Percentiles rank a stretch among this genome's conserved stretches.
Conservation (phyloP, 2,797 vertebrate genomes). For the Sebastes ruberrimus region DNA sequence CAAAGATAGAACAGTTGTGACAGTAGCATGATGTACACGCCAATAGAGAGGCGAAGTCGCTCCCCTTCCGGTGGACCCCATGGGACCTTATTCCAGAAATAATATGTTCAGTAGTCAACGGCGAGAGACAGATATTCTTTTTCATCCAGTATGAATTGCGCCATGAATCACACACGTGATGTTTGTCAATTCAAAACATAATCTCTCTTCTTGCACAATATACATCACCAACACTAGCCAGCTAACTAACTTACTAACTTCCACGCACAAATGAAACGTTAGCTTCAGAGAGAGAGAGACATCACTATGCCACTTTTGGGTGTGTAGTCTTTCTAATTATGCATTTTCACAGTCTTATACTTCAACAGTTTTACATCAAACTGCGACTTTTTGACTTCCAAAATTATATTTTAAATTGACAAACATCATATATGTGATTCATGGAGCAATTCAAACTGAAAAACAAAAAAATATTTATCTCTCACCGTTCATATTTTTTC, state of each 20-base stretch:
- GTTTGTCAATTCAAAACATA: too few relatives aligned
- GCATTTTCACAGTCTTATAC: too few relatives aligned
- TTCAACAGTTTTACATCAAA: not conserved
- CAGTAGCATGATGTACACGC: not conserved
- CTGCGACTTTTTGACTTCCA: not conserved
- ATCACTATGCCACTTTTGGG: not conserved
- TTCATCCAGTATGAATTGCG: too few relatives aligned
- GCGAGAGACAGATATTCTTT: too few relatives aligned
- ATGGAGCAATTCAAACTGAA: not conserved
- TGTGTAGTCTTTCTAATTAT: not conserved
- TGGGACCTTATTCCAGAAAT: too few relatives aligned
- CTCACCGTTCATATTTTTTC: not conserved
- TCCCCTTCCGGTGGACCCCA: too few relatives aligned
- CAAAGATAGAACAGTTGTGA: conserved; percentile 37
- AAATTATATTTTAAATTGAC: not conserved
- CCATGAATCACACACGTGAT: too few relatives aligned
- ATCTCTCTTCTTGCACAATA: not conserved
- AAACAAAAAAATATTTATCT: not conserved
- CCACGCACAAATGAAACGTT: not conserved
- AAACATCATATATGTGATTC: not conserved
- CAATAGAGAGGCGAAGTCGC: too few relatives aligned
- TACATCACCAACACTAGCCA: not conserved
- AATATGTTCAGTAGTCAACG: too few relatives aligned
- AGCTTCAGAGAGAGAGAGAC: not conserved
- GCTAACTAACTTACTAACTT: too few relatives aligned